A percentile compares a stretch with the other conserved stretches of the same genome.
phyloP scores from a whole-genome alignment of 2,888 invertebrate species.

The Melanargia galathea region DNA sequence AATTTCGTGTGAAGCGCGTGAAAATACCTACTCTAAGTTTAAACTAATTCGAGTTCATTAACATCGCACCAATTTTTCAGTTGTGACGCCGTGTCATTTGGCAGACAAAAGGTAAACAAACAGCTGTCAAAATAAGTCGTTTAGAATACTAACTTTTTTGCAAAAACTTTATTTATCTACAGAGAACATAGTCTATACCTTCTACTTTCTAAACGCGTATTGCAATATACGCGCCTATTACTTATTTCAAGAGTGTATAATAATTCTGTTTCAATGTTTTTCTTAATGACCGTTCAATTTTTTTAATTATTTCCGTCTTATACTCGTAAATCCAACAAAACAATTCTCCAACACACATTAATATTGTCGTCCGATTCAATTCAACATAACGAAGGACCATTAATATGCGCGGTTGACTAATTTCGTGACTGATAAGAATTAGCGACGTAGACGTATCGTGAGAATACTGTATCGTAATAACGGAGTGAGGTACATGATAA shows the following conservation, averaged over 20 bases:
- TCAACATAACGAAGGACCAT: constrained; percentile 4
- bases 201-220: not conserved
- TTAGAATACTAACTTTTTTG: not conserved
- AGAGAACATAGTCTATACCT: not conserved
- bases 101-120: not conserved
- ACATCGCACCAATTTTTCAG: not conserved
- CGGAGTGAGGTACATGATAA: constrained; percentile 50
- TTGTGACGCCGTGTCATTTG: not conserved
- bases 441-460: constrained; percentile 32
- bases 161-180: no score
- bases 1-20: no score
- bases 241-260: no score
- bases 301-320: not conserved
- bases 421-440: constrained; percentile 48
- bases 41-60: no score
- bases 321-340: not conserved
- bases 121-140: constrained; percentile 8
- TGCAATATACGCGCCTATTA: not conserved
- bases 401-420: constrained; percentile 26
- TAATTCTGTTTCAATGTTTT: no score
- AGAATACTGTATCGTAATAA: constrained; percentile 46
- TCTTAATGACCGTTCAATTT: not conserved
- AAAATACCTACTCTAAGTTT: no score
- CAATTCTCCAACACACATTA: not conserved
- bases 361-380: constrained; percentile 3